Conservation (phyloP, 2,888 invertebrate genomes). For the Adelognathus sp. region DNA sequence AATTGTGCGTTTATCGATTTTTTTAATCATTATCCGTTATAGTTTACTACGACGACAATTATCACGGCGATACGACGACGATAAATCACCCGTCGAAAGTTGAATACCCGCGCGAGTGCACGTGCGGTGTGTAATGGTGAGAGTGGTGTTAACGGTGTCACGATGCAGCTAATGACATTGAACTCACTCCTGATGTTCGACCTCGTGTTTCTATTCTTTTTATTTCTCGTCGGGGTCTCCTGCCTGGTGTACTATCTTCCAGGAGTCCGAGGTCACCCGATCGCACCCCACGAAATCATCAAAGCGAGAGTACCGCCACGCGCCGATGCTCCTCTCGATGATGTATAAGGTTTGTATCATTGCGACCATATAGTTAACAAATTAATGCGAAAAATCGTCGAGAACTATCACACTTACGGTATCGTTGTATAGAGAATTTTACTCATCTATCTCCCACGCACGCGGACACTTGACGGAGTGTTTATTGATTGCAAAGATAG, state of each 20-base stretch:
- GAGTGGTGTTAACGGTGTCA: conserved; percentile 72
- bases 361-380: neutral
- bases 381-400: neutral
- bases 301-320: conserved; percentile 74
- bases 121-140: conserved; percentile 74
- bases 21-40: neutral
- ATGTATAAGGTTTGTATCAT: conserved; percentile 77
- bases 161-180: conserved; percentile 92
- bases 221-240: conserved; percentile 92
- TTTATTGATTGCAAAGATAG: too few species aligned
- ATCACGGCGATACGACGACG: neutral
- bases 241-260: conserved; percentile 92
- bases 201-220: conserved; percentile 93
- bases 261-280: conserved; percentile 82
- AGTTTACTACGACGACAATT: conserved; percentile 2
- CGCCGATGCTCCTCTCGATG: conserved; percentile 77
- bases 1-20: neutral
- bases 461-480: too few species aligned
- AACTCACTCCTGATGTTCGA: conserved; percentile 94
- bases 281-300: conserved; percentile 78
- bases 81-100: conserved; percentile 14
- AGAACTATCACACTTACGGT: neutral
- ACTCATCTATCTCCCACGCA: too few species aligned
- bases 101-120: conserved; percentile 29
- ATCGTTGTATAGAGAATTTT: neutral